Percentiles rank a stretch among this genome's conserved stretches.
These are phyloP conservation scores for Drosophila parvula DNA, from an alignment of 1,140 invertebrate species.

Conservation along the genomic window DNA sequence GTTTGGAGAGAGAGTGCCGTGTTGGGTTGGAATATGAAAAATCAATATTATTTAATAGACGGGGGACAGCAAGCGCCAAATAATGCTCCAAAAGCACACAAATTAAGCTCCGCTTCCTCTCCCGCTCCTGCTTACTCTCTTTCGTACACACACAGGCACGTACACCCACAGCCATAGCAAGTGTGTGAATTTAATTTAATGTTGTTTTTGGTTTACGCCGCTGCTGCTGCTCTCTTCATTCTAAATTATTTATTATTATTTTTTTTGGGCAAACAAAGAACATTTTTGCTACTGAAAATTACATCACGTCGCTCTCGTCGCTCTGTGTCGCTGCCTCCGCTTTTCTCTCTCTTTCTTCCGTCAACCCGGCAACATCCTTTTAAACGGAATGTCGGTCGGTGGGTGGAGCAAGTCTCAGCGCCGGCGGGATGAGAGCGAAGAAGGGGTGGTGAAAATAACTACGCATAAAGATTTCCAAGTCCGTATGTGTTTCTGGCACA, in stretches of 20 bases:
- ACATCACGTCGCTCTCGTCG: conserved; percentile 60
- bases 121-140: conserved; percentile 34
- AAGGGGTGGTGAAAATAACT: conserved; percentile 46
- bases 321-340: conserved; percentile 9
- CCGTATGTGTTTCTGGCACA: conserved; percentile 11
- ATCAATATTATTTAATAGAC: conserved; percentile 82
- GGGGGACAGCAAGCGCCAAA: conserved; percentile 56
- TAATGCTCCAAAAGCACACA: conserved; percentile 58
- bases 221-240: conserved; percentile 67
- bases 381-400: conserved; percentile 51
- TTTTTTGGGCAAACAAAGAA: conserved; percentile 70
- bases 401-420: conserved; percentile 40
- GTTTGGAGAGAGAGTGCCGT: conserved; percentile 46
- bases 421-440: background rate
- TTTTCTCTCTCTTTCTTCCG: conserved; percentile 6
- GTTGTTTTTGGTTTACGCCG: conserved; percentile 71
- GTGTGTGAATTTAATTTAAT: conserved; percentile 69
- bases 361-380: conserved; percentile 52
- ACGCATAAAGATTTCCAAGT: conserved; percentile 40
- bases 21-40: conserved; percentile 75
- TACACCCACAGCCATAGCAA: background rate
- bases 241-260: conserved; percentile 71
- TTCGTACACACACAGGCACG: conserved; percentile 15
- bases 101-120: conserved; percentile 29
- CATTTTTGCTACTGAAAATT: conserved; percentile 65